Percentiles rank a stretch among this genome's conserved stretches.
Conservation (phyloP, 2,888 invertebrate genomes). For the Drosophila putrida region DNA sequence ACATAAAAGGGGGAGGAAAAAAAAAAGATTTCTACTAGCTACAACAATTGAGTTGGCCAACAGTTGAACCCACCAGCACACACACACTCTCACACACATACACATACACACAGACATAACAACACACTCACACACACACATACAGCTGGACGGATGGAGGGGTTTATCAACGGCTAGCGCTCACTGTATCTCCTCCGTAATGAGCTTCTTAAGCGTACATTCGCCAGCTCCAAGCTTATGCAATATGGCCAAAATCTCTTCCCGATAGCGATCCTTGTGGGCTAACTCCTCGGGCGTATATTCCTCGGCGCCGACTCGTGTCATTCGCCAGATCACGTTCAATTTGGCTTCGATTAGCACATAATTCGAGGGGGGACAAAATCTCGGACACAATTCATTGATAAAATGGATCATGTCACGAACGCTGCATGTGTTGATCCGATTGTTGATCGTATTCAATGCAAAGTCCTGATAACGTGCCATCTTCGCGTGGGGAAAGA, state of each 20-base stretch:
- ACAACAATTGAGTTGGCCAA: slow-evolving; percentile 22
- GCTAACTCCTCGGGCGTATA: slow-evolving; percentile 80
- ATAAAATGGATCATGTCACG: slow-evolving; percentile 84
- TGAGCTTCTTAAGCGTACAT: slow-evolving; percentile 83
- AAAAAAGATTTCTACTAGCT: slow-evolving; percentile 36
- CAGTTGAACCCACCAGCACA: slow-evolving; percentile 18
- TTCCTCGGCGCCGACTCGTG: slow-evolving; percentile 71
- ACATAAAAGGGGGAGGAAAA: slow-evolving; percentile 26
- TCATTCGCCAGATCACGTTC: slow-evolving; percentile 85
- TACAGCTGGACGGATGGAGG: slow-evolving; percentile 3
- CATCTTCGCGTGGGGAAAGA: slow-evolving; percentile 82
- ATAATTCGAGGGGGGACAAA: slow-evolving; percentile 84
- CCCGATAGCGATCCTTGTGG: slow-evolving; percentile 83
- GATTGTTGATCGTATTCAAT: slow-evolving; percentile 83
- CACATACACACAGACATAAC: slow-evolving; percentile 12
- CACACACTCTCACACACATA: slow-evolving; percentile 13
- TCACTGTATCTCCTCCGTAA: slow-evolving; percentile 82
- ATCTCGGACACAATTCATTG: slow-evolving; percentile 83
- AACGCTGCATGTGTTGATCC: slow-evolving; percentile 82
- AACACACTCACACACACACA: slow-evolving; percentile 9
- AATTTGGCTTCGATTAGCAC: slow-evolving; percentile 85
- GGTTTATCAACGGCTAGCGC: slow-evolving; percentile 14
- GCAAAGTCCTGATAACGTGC: slow-evolving; percentile 84
- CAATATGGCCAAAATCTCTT: slow-evolving; percentile 83
- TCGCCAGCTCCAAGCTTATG: slow-evolving; percentile 84